Base-by-base conservation (phyloP, 2,888 invertebrate genomes). In the Leptinotarsa tumamoca region DNA sequence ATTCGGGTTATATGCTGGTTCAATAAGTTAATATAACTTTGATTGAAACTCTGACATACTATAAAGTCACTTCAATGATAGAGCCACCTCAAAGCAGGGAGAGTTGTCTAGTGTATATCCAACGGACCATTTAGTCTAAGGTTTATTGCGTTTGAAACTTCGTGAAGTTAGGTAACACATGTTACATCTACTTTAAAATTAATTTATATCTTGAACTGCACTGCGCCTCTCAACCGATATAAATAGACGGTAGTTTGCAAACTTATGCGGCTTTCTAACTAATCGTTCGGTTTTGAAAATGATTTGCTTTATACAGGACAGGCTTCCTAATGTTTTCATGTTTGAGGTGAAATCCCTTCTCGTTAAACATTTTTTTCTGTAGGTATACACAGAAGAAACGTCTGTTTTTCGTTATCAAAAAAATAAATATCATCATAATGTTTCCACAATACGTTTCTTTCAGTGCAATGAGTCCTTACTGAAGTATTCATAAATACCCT, bases 191-290 rank as follows among this genome's bases (percentile, higher is more conserved):
- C 83, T 83, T 82, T 85, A 86, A 86, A 86, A 86, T 86, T 85
- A 86, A 86, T 86, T 86, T 85, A 85, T 85, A 85, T 85, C 85
- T 85, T 83, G 81, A 82, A 84, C 83, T 85, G 83, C 82, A 83
- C 73, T 80, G 81, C 82, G 77, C 76, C 77, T 49, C 58, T 69
- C 69, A 73, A 69, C 63, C 49, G 61, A 73, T 73, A 73, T 61
- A 73, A 73, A 73, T 69, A 73, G 73, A 61, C 27, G 63, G 68
- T 63, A 70, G 58, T 58, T 71, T 71, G 71, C 49, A 43, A 71
- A 71, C 71, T 71, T 71, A 80, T 80, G 82, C 67, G 80, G 82
- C 71, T 79, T 79, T 74, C 79, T 81, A 77, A 82, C 79, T 81
- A 80, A 82, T 82, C 81, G 78, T 80, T 79, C 67, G 80, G 80